Evolutionary conservation across 92 coral and sea anemone species (phyloP), one percentile per base, ranked within the genome.

Genomic region (Galaxea fascicularis): DNA sequence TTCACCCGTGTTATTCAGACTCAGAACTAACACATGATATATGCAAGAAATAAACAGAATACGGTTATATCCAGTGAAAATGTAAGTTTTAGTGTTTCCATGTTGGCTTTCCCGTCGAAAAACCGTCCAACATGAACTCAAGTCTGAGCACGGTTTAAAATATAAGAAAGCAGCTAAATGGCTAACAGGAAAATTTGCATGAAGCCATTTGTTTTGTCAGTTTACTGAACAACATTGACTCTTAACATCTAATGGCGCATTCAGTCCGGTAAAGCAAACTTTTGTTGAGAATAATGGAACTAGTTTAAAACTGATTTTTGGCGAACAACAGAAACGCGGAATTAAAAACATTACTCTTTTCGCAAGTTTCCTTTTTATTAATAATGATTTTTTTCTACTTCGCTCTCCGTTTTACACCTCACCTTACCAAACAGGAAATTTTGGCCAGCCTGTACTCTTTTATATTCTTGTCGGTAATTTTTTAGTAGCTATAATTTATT

Each of bases 111-210:
- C 41, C 6, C 41, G 41, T 35, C 41, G 41, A n/a, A 2, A 6
- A 35, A 35, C 41, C 6, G 41, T 2, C 41, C 3, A 35, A 35
- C 41, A 6, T 6, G 41, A 6, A 35, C 3, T 35, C 6, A 35
- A 35, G 6, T 35, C n/a, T n/a, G n/a, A 10, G 25, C 28, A 49
- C 31, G 39, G 10, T 27, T 73, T 63, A 73, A 73, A 49, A 74
- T 25, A 20, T 4, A 39, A 30, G 15, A 5, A n/a, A 51, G 51
- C 64, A 27, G 65, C 41, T 30, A 57, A 39, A 56, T 20, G 10
- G 28, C 49, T 47, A 74, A 54, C 24, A 73, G 20, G 0, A 30
- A 29, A 20, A 75, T 56, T 56, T 54, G 79, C 79, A 75, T 75
- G 66, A 30, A 18, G 45, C 29, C 49, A 0, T 29, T 4, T 21